Base-by-base conservation (phyloP, 2,888 invertebrate species). In the Meiosimyza decipiens region DNA sequence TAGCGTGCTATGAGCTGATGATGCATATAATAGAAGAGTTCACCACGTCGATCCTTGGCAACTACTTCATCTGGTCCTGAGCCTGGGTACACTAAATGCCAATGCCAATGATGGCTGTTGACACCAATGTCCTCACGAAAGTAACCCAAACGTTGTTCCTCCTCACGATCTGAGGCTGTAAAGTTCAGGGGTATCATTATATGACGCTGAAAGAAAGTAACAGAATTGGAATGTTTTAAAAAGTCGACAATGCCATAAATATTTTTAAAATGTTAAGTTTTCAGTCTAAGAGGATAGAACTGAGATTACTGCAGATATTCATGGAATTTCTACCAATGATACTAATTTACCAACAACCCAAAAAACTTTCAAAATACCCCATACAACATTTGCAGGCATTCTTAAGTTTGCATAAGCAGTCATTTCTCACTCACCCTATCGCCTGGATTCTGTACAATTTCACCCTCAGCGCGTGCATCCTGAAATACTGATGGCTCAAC, bases 91-190 rank as follows among this genome's bases (percentile, higher is more conserved):
- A 95, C 95, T 78, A 95, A 89, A 86, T 96, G 95, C 95, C 95
- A 95, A 83, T 95, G 95, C 95, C 95, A 96, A 84, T 96, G 95
- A 85, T 95, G 95, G 67, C 94, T 91, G 87, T 95, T 95, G 79
- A 95, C 89, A 77, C 94, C 95, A 74, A 95, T 88, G 85, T 95
- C 95, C 84, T 95, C 95, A 55, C 95, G 90, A 90, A 94, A 95
- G 87, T 95, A 96, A 49, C 94, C 93, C 74, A 94, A 85, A 6
- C 92, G 90, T 84, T 95, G 95, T 80, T 96, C 95, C 1, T 91
- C 91, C 80, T 95, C 94, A 4, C 89, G 81, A 76, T 91, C 90
- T 0, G 92, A 90, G 0, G 94, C 95, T 0, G 95, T 94, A 84
- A 92, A 94, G 87, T 94, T 92, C 33, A 87, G 82, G 0, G 94